Conservation (phyloP, 2,113 vertebrate species). For the Condylura cristata region DNA sequence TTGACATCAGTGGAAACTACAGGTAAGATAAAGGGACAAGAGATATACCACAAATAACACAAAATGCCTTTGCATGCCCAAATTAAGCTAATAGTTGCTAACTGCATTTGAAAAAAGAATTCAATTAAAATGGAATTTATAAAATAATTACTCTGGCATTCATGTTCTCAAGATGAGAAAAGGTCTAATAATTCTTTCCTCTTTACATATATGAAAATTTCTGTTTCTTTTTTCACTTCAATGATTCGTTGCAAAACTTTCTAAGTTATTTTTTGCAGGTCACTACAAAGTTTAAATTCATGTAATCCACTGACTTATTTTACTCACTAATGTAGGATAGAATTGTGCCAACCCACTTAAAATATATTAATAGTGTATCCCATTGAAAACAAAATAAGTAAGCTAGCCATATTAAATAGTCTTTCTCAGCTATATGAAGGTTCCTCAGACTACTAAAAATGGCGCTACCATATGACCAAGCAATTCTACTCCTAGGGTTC, state of each 20-base stretch:
- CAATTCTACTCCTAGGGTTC: too few species aligned
- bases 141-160: constrained; percentile 34
- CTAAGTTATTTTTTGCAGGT: not conserved
- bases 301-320: not conserved
- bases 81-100: constrained; percentile 45
- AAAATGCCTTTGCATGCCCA: not conserved
- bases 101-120: constrained; percentile 47
- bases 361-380: not conserved
- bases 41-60: not conserved
- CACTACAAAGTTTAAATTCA: not conserved
- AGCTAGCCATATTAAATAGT: not conserved
- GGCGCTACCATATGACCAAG: too few species aligned
- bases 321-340: not conserved
- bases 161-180: not conserved
- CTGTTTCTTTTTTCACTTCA: constrained; percentile 19
- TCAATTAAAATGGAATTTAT: not conserved
- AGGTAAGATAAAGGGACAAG: not conserved
- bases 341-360: not conserved
- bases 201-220: not conserved
- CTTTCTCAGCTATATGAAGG: not conserved
- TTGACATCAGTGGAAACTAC: constrained; percentile 34
- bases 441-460: too few species aligned
- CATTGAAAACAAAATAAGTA: not conserved
- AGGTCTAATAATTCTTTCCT: constrained; percentile 26
- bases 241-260: not conserved